Evolutionary conservation across 2,113 vertebrate genomes (phyloP).

Genomic region (Tricholaema leucomelas): DNA sequence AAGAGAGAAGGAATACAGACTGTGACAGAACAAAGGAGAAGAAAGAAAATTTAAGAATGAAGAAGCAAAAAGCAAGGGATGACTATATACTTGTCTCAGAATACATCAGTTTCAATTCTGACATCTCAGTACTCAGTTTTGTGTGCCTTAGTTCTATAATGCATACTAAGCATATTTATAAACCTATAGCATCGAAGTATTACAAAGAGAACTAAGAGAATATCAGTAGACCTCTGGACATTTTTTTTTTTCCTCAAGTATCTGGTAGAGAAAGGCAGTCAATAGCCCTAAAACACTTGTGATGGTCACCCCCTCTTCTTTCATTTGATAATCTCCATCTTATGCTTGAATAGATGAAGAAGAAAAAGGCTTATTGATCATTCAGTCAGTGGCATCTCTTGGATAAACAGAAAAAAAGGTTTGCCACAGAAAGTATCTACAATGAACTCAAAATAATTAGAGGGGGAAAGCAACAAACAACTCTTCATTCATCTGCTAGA

Average conservation of each 20-base stretch:
- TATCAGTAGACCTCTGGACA: neutral
- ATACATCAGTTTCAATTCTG: neutral
- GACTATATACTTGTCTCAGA: neutral
- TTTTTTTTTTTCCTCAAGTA: neutral
- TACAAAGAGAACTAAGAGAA: neutral
- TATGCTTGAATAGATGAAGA: constrained; percentile 56
- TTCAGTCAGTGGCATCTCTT: constrained; percentile 54
- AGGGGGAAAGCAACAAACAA: neutral
- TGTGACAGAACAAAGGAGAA: neutral
- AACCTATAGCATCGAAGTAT: neutral
- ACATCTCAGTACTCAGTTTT: neutral
- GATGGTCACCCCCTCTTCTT: constrained; percentile 10
- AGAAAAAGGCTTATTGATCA: constrained; percentile 59
- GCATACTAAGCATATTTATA: neutral
- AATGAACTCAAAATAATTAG: constrained; percentile 59
- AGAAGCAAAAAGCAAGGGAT: neutral
- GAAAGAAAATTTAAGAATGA: neutral
- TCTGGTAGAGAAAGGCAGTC: neutral
- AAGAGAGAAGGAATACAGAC: neutral
- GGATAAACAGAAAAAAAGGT: constrained; percentile 57
- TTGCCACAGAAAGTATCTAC: constrained; percentile 53
- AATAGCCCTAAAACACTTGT: constrained; percentile 47
- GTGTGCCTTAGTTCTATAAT: neutral
- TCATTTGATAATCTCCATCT: constrained; percentile 53
- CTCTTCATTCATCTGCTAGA: constrained; percentile 27